These are phyloP conservation scores for Baronia brevicornis DNA, from an alignment of 2,888 invertebrate species.

Conservation along the genomic window DNA sequence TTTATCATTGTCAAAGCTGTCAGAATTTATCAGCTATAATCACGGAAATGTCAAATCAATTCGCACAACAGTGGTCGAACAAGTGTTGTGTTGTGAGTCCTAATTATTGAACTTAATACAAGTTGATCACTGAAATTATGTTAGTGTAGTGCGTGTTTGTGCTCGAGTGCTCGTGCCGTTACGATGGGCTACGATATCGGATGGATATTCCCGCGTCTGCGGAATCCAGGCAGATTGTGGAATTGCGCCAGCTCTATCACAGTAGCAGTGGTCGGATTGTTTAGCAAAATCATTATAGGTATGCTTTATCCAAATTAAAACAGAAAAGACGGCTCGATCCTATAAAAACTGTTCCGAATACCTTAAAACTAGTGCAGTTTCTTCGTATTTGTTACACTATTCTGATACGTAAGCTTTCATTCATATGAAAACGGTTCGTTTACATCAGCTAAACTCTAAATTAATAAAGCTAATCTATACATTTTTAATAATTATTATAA, in stretches of 20 bases:
- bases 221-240: slow-evolving; percentile 84
- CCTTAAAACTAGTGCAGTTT: too few relatives aligned
- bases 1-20: too few relatives aligned
- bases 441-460: too few relatives aligned
- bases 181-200: slow-evolving; percentile 83
- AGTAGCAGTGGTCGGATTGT: slow-evolving; percentile 87
- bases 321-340: neutral
- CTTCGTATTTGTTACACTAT: too few relatives aligned
- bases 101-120: slow-evolving; percentile 36
- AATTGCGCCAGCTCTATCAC: slow-evolving; percentile 87
- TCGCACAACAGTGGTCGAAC: slow-evolving; percentile 25
- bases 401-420: too few relatives aligned
- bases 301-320: slow-evolving; percentile 38
- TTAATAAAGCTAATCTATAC: too few relatives aligned
- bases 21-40: too few relatives aligned
- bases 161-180: slow-evolving; percentile 24
- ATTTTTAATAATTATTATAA: too few relatives aligned
- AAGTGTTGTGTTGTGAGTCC: slow-evolving; percentile 29
- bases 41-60: slow-evolving; percentile 21
- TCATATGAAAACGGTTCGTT: too few relatives aligned
- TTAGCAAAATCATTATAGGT: slow-evolving; percentile 91
- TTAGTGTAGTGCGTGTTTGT: slow-evolving; percentile 37
- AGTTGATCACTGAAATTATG: slow-evolving; percentile 47
- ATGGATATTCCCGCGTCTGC: slow-evolving; percentile 88
- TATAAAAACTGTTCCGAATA: neutral